These are phyloP conservation scores for Hydra vulgaris DNA, from an alignment of 30 jellyfish, hydroid and myxozoan species.

Conservation along the genomic window DNA sequence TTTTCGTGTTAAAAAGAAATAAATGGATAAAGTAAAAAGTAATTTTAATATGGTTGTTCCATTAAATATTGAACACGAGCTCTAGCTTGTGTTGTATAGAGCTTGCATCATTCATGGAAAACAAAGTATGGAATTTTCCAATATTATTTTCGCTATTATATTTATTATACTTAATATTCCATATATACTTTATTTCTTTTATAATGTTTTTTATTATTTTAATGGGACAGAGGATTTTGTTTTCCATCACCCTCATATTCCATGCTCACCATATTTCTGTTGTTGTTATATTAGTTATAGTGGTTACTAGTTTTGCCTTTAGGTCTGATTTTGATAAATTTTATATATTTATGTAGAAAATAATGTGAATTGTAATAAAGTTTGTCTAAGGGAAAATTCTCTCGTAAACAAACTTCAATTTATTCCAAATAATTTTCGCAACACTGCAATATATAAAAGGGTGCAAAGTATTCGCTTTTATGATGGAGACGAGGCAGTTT, in stretches of 20 bases:
- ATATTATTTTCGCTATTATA: background rate
- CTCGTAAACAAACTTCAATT: background rate
- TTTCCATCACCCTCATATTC: background rate
- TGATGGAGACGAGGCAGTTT: background rate
- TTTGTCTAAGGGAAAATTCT: background rate
- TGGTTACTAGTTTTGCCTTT: background rate
- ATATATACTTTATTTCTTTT: background rate
- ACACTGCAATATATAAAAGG: background rate
- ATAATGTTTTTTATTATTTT: background rate
- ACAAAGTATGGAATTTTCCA: background rate
- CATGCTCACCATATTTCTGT: background rate
- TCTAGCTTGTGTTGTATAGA: too few relatives aligned
- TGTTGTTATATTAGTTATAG: background rate
- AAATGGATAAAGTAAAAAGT: too few relatives aligned
- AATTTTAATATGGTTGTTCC: background rate
- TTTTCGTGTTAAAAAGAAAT: too few relatives aligned
- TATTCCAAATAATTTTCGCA: background rate
- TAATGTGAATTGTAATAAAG: background rate
- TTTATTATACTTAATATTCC: background rate
- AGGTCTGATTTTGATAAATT: background rate
- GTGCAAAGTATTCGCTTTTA: background rate
- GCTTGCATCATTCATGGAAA: background rate
- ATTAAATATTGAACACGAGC: too few relatives aligned
- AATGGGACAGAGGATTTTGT: background rate
- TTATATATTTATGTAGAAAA: background rate